Conservation (phyloP, 2,888 invertebrate species). For the Lamproptera curius region DNA sequence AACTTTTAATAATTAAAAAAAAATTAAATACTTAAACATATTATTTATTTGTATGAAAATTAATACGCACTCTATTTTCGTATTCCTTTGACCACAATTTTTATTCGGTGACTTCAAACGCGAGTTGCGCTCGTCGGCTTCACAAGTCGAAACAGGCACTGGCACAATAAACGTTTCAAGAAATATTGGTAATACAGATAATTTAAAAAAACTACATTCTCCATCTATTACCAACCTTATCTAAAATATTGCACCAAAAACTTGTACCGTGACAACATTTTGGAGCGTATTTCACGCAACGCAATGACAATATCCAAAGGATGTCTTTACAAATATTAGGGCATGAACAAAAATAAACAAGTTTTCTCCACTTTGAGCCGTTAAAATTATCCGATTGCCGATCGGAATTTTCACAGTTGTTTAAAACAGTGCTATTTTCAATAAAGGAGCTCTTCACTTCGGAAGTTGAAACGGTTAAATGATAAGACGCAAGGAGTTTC, state of each 20-base stretch:
- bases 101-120: constrained; percentile 38
- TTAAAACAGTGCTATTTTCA: constrained; percentile 36
- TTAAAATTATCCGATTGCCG: constrained; percentile 25
- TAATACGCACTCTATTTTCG: constrained; percentile 39
- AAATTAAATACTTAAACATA: no score
- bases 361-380: constrained; percentile 43
- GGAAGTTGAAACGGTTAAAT: constrained; percentile 43
- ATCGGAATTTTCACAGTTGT: constrained; percentile 31
- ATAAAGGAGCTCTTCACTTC: constrained; percentile 48
- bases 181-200: no score
- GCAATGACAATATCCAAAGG: constrained; percentile 58
- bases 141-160: constrained; percentile 50
- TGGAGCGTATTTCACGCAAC: constrained; percentile 52
- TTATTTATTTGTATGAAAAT: no score
- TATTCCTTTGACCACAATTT: constrained; percentile 32
- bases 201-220: constrained; percentile 1
- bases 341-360: constrained; percentile 44
- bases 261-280: constrained; percentile 36
- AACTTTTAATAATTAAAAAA: no score
- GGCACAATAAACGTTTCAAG: constrained; percentile 26
- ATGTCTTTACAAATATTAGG: constrained; percentile 35
- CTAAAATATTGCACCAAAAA: constrained; percentile 45
- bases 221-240: constrained; percentile 53
- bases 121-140: constrained; percentile 47
- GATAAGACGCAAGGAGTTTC: constrained; percentile 51